These are phyloP conservation scores for Dorcus parallelipipedus DNA, from an alignment of 2,888 invertebrate genomes.

Conservation along the genomic window DNA sequence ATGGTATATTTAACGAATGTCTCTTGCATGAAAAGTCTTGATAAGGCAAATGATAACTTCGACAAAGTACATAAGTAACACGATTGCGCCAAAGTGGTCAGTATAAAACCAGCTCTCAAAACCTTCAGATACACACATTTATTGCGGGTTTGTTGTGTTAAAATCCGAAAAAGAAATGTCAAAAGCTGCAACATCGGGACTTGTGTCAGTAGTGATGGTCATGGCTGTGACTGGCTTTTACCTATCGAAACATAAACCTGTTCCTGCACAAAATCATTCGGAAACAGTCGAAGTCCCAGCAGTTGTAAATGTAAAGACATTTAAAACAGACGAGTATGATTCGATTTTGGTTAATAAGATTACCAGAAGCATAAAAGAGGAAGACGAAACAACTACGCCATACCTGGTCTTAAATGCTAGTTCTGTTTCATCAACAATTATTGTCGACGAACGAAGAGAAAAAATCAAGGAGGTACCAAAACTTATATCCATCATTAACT, in stretches of 20 bases:
- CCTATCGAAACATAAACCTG: slow-evolving; percentile 40
- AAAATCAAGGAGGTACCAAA: slow-evolving; percentile 45
- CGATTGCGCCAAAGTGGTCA: not conserved
- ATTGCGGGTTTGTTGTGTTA: not conserved
- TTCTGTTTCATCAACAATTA: slow-evolving; percentile 23
- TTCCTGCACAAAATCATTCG: not conserved
- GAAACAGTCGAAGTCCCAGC: not conserved
- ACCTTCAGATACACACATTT: not conserved
- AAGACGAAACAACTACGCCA: not conserved
- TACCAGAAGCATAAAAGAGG: slow-evolving; percentile 7
- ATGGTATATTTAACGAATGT: too few species aligned
- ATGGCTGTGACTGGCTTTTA: slow-evolving; percentile 55
- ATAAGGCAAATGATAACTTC: not conserved
- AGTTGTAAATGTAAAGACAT: not conserved
- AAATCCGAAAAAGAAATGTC: slow-evolving; percentile 13
- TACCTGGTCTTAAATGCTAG: not conserved
- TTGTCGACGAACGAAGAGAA: slow-evolving; percentile 45
- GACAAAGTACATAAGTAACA: not conserved
- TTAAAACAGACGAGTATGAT: slow-evolving; percentile 3
- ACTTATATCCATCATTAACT: not conserved
- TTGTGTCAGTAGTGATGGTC: slow-evolving; percentile 51
- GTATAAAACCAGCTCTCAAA: not conserved
- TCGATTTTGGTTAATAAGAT: slow-evolving; percentile 15
- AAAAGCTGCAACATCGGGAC: slow-evolving; percentile 43
- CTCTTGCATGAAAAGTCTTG: not conserved